A percentile compares a stretch with the other conserved stretches of the same genome.
Conservation (phyloP, 53 echinoderm and acorn worm species). For the Arbacia lixula region DNA sequence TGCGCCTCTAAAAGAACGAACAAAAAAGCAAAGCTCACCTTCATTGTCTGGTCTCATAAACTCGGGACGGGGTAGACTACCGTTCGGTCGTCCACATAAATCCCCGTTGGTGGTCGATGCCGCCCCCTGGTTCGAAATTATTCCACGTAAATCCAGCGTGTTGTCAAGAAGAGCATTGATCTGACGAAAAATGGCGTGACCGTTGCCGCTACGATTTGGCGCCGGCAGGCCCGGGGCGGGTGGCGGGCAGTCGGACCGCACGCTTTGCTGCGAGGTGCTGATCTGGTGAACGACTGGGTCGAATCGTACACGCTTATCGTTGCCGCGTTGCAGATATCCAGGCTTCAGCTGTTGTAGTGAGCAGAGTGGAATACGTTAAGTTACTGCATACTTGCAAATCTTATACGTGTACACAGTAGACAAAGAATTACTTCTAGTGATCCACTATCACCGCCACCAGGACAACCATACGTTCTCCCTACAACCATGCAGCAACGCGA, state of each 20-base stretch:
- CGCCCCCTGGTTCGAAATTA: constrained; percentile 34
- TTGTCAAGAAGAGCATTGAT: constrained; percentile 89
- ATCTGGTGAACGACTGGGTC: constrained; percentile 30
- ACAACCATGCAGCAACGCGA: too few relatives aligned
- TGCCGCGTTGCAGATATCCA: constrained; percentile 45
- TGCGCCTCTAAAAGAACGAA: too few relatives aligned
- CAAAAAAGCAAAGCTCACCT: too few relatives aligned
- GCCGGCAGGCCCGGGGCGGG: constrained; percentile 49
- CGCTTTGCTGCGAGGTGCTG: constrained; percentile 3
- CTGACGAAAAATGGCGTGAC: constrained; percentile 84
- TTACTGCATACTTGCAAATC: background rate
- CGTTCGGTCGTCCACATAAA: background rate
- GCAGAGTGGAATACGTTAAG: background rate
- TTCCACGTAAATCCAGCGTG: constrained; percentile 71
- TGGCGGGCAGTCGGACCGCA: constrained; percentile 36
- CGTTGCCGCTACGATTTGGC: constrained; percentile 55
- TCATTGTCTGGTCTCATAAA: constrained; percentile 28
- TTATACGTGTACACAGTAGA: too few relatives aligned
- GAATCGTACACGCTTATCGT: constrained; percentile 40
- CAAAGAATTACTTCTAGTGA: too few relatives aligned
- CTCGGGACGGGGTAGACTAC: constrained; percentile 23
- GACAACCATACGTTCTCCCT: too few relatives aligned
- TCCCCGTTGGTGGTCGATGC: background rate
- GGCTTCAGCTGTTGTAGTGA: constrained; percentile 31
- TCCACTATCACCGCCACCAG: too few relatives aligned